phyloP scores from a whole-genome alignment of 2,113 vertebrate species.

The Sterrhoptilus dennistouni region DNA sequence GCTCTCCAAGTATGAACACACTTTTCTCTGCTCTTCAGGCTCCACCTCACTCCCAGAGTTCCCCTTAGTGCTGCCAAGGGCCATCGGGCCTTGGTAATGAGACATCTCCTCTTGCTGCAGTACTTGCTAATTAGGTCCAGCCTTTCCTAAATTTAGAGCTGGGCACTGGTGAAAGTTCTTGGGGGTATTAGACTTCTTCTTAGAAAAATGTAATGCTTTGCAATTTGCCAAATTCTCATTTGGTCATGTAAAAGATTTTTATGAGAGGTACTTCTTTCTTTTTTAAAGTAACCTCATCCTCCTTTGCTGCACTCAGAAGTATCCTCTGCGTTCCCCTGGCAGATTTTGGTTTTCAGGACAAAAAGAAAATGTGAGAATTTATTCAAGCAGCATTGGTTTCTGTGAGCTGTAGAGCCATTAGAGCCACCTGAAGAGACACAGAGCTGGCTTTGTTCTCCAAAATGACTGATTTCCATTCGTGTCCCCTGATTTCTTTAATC shows the following conservation, averaged over 20 bases:
- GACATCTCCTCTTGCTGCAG: not conserved
- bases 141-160: not conserved
- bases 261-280: not conserved
- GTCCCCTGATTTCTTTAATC: not conserved
- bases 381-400: not conserved
- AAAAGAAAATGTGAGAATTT: not conserved
- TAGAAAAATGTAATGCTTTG: not conserved
- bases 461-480: not conserved
- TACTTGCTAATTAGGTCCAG: not conserved
- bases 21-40: not conserved
- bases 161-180: not conserved
- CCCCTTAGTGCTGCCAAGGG: not conserved
- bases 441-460: not conserved
- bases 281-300: not conserved
- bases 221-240: not conserved
- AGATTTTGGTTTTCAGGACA: not conserved
- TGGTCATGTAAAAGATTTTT: not conserved
- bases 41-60: not conserved
- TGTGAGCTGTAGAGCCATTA: not conserved
- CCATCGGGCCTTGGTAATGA: not conserved
- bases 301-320: not conserved
- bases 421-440: not conserved
- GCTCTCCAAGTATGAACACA: conserved; percentile 88
- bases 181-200: not conserved
- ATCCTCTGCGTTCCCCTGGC: not conserved